Conservation (phyloP, 2,113 vertebrate species). For the Thinocorus orbignyianus region DNA sequence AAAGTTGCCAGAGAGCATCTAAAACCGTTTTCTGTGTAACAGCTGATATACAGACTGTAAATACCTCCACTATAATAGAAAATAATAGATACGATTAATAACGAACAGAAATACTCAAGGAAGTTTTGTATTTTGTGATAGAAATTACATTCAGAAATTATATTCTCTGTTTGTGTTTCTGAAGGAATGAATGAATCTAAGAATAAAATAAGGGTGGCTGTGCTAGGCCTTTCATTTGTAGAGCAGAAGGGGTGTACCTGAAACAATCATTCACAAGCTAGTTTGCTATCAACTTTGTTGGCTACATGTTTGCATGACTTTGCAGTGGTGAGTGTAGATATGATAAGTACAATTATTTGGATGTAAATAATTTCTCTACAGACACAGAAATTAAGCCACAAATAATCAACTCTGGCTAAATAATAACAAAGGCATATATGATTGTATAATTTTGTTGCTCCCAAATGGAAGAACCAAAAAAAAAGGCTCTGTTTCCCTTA, state of each 20-base stretch:
- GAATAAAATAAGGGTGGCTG: background rate
- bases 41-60: background rate
- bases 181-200: background rate
- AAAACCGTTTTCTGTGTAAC: background rate
- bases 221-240: background rate
- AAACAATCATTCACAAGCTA: background rate
- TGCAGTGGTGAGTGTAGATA: background rate
- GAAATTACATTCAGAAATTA: background rate
- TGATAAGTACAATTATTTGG: background rate
- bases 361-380: background rate
- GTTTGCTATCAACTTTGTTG: background rate
- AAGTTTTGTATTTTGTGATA: background rate
- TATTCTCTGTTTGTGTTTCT: background rate
- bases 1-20: background rate
- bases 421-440: background rate
- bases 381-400: background rate
- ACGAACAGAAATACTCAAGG: background rate
- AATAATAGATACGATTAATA: background rate
- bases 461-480: background rate
- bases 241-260: background rate
- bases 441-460: background rate
- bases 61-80: background rate
- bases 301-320: background rate
- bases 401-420: background rate
- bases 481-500: background rate